Conservation (phyloP, 2,113 vertebrate genomes). For the Nothobranchius kuhntae region DNA sequence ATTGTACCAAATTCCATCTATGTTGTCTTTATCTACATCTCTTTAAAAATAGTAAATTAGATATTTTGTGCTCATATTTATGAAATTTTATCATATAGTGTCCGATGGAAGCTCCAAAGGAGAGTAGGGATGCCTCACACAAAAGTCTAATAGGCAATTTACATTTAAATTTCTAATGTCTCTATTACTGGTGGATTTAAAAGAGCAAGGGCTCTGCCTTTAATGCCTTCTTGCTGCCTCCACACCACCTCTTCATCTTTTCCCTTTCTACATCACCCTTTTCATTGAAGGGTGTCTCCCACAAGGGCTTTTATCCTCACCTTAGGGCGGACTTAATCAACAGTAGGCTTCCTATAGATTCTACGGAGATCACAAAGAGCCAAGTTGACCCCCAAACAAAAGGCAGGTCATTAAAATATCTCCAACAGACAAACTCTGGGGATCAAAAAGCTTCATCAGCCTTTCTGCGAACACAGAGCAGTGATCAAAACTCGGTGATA, state of each 20-base stretch:
- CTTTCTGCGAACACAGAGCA: slow-evolving; percentile 57
- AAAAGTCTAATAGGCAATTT: slow-evolving; percentile 81
- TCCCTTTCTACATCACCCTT: slow-evolving; percentile 56
- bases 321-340: slow-evolving; percentile 74
- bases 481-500: slow-evolving; percentile 71
- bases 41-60: slow-evolving; percentile 41
- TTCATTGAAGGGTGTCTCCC: slow-evolving; percentile 57
- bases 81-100: slow-evolving; percentile 42
- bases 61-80: slow-evolving; percentile 50
- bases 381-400: slow-evolving; percentile 72
- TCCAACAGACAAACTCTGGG: slow-evolving; percentile 70
- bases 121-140: slow-evolving; percentile 72
- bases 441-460: slow-evolving; percentile 64
- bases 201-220: slow-evolving; percentile 69
- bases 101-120: slow-evolving; percentile 61
- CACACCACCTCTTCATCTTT: slow-evolving; percentile 64
- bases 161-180: slow-evolving; percentile 79
- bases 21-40: neutral
- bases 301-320: slow-evolving; percentile 70
- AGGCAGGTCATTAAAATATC: slow-evolving; percentile 81
- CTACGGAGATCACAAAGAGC: slow-evolving; percentile 56
- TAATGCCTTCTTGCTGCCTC: slow-evolving; percentile 68
- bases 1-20: slow-evolving; percentile 10
- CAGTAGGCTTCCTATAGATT: slow-evolving; percentile 35
- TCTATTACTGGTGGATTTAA: slow-evolving; percentile 74